A percentile compares a stretch with the other conserved stretches of the same genome.
Evolutionary conservation across 2,888 invertebrate genomes (phyloP).

Genomic region (Oscheius sp.): DNA sequence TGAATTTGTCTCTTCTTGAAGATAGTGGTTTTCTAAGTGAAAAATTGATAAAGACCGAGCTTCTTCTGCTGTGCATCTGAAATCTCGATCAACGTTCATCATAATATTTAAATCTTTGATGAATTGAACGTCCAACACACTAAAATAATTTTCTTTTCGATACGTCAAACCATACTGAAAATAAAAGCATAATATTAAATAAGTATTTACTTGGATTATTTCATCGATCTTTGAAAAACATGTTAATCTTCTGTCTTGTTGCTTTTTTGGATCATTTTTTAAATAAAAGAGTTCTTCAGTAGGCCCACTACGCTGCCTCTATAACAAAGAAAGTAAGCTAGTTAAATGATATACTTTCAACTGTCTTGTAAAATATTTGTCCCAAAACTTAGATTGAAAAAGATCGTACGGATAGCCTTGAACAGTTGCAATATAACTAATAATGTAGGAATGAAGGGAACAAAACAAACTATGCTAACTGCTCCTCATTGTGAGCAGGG

Average conservation of each 20-base stretch:
- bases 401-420: conserved; percentile 8
- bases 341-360: too few relatives aligned
- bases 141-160: not conserved
- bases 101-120: not conserved
- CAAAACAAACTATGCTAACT: not conserved
- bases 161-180: not conserved
- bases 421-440: not conserved
- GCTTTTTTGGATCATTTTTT: too few relatives aligned
- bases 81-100: not conserved
- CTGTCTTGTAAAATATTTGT: not conserved
- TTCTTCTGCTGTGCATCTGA: not conserved
- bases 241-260: too few relatives aligned
- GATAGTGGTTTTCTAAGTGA: not conserved
- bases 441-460: not conserved
- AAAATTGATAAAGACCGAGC: not conserved
- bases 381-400: not conserved
- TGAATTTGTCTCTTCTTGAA: not conserved
- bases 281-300: too few relatives aligned
- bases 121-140: not conserved
- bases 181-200: not conserved
- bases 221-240: too few relatives aligned
- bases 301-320: too few relatives aligned
- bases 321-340: too few relatives aligned
- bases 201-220: too few relatives aligned
- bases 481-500: not conserved